phyloP scores from a whole-genome alignment of 1,140 invertebrate species.

The Chlorops oryzae region DNA sequence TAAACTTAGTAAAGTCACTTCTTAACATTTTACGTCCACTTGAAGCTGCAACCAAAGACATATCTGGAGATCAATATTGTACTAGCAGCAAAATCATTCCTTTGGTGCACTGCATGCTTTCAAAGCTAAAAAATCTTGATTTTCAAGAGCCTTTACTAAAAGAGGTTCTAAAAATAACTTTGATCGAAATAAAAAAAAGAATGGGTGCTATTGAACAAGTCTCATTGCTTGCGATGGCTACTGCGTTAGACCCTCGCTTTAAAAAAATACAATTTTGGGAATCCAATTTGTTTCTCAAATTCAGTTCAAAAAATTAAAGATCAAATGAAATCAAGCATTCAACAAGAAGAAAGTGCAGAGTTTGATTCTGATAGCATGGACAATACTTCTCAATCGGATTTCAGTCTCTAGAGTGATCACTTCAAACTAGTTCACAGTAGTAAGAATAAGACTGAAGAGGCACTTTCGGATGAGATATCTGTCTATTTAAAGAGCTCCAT shows the following conservation, averaged over 20 bases:
- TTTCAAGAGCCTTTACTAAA: constrained; percentile 18
- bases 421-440: no score
- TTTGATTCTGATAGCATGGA: no score
- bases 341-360: no score
- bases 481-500: no score
- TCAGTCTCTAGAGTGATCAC: no score
- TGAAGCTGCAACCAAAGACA: constrained; percentile 44
- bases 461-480: no score
- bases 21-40: constrained; percentile 34
- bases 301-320: no score
- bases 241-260: constrained; percentile 25
- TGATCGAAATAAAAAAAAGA: constrained; percentile 27
- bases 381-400: no score
- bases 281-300: no score
- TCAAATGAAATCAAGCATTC: no score
- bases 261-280: no score
- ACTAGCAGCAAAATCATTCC: constrained; percentile 47
- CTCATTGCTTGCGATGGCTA: constrained; percentile 13
- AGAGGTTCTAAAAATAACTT: constrained; percentile 20
- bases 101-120: constrained; percentile 39
- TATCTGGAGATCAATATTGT: constrained; percentile 46
- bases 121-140: constrained; percentile 25
- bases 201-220: constrained; percentile 28
- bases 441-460: no score
- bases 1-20: constrained; percentile 31